These are phyloP conservation scores for Chironomus tentans DNA, from an alignment of 2,888 invertebrate species.

Conservation along the genomic window DNA sequence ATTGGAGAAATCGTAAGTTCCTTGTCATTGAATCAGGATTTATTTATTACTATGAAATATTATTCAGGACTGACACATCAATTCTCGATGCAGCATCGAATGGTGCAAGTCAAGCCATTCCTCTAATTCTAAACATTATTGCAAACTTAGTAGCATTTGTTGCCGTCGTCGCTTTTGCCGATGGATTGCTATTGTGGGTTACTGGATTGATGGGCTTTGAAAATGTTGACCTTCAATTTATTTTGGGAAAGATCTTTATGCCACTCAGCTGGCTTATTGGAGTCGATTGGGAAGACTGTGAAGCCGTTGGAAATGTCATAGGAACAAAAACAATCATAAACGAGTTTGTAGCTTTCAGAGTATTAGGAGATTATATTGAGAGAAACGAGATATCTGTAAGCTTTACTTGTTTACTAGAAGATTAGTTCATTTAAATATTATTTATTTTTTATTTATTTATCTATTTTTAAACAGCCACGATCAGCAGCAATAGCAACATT, in stretches of 20 bases:
- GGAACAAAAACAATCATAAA: constrained; percentile 86
- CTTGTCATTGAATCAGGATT: no score
- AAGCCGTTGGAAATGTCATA: constrained; percentile 68
- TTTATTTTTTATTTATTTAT: no score
- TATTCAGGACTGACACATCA: constrained; percentile 66
- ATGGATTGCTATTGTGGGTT: constrained; percentile 71
- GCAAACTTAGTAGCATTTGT: constrained; percentile 90
- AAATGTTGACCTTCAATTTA: constrained; percentile 55
- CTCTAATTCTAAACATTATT: constrained; percentile 74
- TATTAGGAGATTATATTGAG: constrained; percentile 55
- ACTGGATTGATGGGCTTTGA: constrained; percentile 66
- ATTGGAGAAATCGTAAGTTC: constrained; percentile 56
- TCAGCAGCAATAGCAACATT: constrained; percentile 79
- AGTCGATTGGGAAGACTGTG: constrained; percentile 54
- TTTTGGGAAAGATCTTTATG: constrained; percentile 82
- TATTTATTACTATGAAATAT: neutral
- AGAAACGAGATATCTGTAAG: constrained; percentile 49
- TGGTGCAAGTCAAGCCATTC: constrained; percentile 74
- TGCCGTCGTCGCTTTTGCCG: constrained; percentile 75
- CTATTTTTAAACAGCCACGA: constrained; percentile 62
- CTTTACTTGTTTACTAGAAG: constrained; percentile 26
- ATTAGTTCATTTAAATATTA: neutral
- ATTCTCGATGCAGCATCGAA: constrained; percentile 84
- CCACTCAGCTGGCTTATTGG: constrained; percentile 88
- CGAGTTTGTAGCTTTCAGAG: constrained; percentile 84